These are phyloP conservation scores for Syngnathus typhle DNA, from an alignment of 2,113 vertebrate genomes.

Conservation along the genomic window DNA sequence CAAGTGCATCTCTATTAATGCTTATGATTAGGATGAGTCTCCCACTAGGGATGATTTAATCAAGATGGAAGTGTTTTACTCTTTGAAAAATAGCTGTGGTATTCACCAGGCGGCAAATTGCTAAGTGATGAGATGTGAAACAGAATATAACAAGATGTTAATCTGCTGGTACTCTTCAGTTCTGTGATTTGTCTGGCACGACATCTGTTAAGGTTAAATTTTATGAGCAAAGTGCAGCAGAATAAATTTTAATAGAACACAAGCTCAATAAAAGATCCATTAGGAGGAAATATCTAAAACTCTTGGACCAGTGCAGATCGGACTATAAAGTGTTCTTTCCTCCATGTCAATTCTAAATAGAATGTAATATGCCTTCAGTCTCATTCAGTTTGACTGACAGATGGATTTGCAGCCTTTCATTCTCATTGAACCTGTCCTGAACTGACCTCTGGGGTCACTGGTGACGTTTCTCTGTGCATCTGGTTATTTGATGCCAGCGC, in stretches of 20 bases:
- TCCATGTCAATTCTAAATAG: not conserved
- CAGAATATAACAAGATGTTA: constrained; percentile 24
- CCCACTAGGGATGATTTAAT: constrained; percentile 40
- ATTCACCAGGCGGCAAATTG: constrained; percentile 46
- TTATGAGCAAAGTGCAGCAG: constrained; percentile 14
- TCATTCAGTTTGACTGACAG: not conserved
- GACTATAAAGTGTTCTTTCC: not conserved
- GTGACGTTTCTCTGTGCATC: not conserved
- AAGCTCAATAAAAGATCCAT: not conserved
- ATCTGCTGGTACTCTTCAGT: constrained; percentile 13
- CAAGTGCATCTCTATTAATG: constrained; percentile 56
- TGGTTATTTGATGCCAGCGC: constrained; percentile 30
- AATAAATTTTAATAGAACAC: constrained; percentile 3
- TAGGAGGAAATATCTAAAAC: not conserved
- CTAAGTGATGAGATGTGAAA: constrained; percentile 33
- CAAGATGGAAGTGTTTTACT: constrained; percentile 58
- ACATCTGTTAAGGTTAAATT: constrained; percentile 13
- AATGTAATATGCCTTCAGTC: not conserved
- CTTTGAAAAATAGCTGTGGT: constrained; percentile 41
- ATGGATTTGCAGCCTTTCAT: not conserved
- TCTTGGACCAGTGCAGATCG: not conserved
- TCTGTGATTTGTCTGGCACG: constrained; percentile 4
- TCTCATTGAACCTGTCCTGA: not conserved
- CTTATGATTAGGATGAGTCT: constrained; percentile 56
- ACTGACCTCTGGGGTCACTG: not conserved